These are phyloP conservation scores for Passer domesticus DNA, from an alignment of 2,113 vertebrate species.

Conservation along the genomic window DNA sequence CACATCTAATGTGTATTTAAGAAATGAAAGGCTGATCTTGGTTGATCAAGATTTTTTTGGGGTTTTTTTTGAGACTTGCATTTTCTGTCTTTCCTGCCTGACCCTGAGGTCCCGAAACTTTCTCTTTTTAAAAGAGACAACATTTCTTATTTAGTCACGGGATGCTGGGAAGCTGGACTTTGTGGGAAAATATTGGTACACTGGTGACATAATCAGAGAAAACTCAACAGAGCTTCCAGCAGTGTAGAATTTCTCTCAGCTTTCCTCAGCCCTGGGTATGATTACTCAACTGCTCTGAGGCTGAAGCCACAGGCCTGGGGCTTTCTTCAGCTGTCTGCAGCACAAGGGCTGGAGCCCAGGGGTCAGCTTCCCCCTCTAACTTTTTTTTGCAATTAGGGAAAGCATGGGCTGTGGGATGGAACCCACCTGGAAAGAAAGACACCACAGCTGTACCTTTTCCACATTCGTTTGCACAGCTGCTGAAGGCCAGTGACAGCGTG, in stretches of 20 bases:
- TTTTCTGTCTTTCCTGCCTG: background rate
- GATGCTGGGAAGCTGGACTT: background rate
- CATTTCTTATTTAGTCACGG: background rate
- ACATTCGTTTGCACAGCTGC: background rate
- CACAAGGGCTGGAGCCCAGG: background rate
- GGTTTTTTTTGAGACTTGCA: background rate
- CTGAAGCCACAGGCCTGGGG: background rate
- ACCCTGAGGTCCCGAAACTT: background rate
- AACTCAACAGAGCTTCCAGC: background rate
- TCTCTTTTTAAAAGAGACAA: background rate
- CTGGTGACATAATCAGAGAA: background rate
- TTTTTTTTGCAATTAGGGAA: background rate
- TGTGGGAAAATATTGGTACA: background rate
- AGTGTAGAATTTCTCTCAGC: background rate
- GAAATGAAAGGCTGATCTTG: background rate
- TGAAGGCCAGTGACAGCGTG: background rate
- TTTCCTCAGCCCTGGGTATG: background rate
- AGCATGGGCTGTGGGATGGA: background rate
- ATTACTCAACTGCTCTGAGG: background rate
- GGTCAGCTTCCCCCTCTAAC: background rate
- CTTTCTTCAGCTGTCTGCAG: rapidly evolving
- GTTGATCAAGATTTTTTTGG: background rate
- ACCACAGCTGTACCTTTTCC: background rate
- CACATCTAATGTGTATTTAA: background rate
- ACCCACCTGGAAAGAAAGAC: background rate